Percentiles rank a stretch among this genome's conserved stretches.
Conservation (phyloP, 1,140 invertebrate species). For the Scaptomyza pallida region DNA sequence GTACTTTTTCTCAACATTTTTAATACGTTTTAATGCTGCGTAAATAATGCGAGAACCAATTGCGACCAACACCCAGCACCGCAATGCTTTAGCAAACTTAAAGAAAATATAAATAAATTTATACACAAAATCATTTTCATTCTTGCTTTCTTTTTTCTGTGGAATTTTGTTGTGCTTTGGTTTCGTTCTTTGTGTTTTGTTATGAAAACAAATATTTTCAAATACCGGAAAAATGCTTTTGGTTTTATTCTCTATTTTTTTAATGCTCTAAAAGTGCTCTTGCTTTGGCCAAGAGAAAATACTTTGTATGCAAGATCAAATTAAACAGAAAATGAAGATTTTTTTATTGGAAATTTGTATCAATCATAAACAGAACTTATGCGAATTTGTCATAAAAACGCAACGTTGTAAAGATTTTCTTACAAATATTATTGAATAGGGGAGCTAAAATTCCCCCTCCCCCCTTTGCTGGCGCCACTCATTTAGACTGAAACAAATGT, state of each 20-base stretch:
- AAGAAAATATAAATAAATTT: slow-evolving; percentile 33
- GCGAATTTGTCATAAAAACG: no score
- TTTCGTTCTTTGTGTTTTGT: slow-evolving; percentile 11
- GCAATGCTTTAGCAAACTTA: slow-evolving; percentile 4
- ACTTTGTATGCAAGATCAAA: not conserved
- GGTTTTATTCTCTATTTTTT: slow-evolving; percentile 4
- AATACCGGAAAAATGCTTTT: slow-evolving; percentile 47
- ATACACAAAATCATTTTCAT: slow-evolving; percentile 56
- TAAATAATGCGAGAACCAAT: slow-evolving; percentile 64
- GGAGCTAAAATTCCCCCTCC: slow-evolving; percentile 43
- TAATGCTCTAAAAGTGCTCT: slow-evolving; percentile 1
- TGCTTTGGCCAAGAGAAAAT: not conserved
- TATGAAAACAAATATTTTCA: slow-evolving; percentile 41
- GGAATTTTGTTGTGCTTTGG: slow-evolving; percentile 34
- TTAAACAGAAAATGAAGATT: no score
- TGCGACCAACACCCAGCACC: slow-evolving; percentile 27
- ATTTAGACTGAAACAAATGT: slow-evolving; percentile 55
- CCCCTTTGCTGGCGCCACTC: slow-evolving; percentile 65
- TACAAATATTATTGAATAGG: slow-evolving; percentile 23
- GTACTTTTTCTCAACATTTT: slow-evolving; percentile 45
- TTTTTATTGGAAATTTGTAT: no score
- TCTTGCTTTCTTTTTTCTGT: slow-evolving; percentile 40
- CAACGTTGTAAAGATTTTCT: not conserved
- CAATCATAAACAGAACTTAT: no score
- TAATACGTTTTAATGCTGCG: slow-evolving; percentile 77